Evolutionary conservation across 1,140 invertebrate genomes (phyloP).

Genomic region (Philaenus spumarius): DNA sequence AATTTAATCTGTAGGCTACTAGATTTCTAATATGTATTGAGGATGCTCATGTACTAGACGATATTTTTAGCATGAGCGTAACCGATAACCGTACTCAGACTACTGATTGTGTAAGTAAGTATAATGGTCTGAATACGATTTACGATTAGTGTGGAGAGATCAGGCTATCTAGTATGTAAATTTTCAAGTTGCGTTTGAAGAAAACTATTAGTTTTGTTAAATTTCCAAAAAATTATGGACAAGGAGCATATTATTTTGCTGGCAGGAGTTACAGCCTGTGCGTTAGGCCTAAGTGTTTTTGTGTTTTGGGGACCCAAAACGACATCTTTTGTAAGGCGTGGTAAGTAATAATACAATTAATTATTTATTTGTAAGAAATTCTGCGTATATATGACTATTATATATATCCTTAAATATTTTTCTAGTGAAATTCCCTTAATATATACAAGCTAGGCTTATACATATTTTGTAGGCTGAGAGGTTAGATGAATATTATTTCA

Average conservation of each 20-base stretch:
- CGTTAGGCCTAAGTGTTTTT: conserved; percentile 66
- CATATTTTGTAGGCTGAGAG: not conserved
- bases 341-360: conserved; percentile 27
- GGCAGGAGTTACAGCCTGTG: conserved; percentile 34
- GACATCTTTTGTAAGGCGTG: conserved; percentile 42
- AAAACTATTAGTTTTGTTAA: too few relatives aligned
- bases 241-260: conserved; percentile 19
- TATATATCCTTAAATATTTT: conserved; percentile 6
- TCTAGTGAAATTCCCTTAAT: not conserved
- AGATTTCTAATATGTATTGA: too few relatives aligned
- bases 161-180: too few relatives aligned
- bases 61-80: too few relatives aligned
- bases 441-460: not conserved
- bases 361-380: not conserved
- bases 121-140: too few relatives aligned
- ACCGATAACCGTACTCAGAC: too few relatives aligned
- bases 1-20: too few relatives aligned
- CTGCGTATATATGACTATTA: conserved; percentile 1
- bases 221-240: too few relatives aligned
- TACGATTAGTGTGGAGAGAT: too few relatives aligned
- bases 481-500: not conserved
- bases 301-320: conserved; percentile 64
- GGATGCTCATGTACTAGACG: too few relatives aligned
- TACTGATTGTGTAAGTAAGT: too few relatives aligned
- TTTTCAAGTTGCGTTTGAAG: too few relatives aligned